phyloP scores from a whole-genome alignment of 2,888 invertebrate species.

The Melieria crassipennis region DNA sequence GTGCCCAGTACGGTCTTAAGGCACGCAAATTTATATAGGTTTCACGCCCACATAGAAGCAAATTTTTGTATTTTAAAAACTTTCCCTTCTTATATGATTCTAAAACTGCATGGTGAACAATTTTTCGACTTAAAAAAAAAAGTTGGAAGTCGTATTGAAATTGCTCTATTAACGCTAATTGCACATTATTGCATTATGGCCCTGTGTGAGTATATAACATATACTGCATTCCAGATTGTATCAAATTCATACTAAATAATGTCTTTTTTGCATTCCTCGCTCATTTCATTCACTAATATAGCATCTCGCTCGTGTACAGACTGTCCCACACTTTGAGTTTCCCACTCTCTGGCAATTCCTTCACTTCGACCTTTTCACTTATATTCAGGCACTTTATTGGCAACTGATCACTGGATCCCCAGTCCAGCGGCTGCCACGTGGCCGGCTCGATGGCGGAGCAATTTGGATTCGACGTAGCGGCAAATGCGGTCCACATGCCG shows the following conservation, averaged over 20 bases:
- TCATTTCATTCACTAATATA: neutral
- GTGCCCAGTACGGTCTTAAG: too few relatives aligned
- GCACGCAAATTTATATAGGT: too few relatives aligned
- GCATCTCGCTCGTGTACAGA: constrained; percentile 50
- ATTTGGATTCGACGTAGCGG: constrained; percentile 58
- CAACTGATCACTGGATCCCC: constrained; percentile 4
- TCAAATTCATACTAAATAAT: neutral
- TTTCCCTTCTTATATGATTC: too few relatives aligned
- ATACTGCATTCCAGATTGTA: neutral
- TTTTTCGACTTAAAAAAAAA: too few relatives aligned
- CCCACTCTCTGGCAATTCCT: constrained; percentile 51
- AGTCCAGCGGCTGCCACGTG: constrained; percentile 49
- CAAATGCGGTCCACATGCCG: constrained; percentile 61
- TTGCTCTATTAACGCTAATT: too few relatives aligned
- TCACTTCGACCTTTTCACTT: constrained; percentile 52
- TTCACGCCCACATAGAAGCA: too few relatives aligned
- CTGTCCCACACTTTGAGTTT: constrained; percentile 58
- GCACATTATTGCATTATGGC: too few relatives aligned
- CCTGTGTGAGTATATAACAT: too few relatives aligned
- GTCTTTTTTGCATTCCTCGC: neutral
- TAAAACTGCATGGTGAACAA: too few relatives aligned
- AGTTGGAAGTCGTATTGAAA: too few relatives aligned
- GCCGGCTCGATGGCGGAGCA: constrained; percentile 48
- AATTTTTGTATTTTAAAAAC: too few relatives aligned
- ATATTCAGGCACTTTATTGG: constrained; percentile 56